Evolutionary conservation across 2,113 vertebrate species (phyloP).

Genomic region (Calyptomena viridis): DNA sequence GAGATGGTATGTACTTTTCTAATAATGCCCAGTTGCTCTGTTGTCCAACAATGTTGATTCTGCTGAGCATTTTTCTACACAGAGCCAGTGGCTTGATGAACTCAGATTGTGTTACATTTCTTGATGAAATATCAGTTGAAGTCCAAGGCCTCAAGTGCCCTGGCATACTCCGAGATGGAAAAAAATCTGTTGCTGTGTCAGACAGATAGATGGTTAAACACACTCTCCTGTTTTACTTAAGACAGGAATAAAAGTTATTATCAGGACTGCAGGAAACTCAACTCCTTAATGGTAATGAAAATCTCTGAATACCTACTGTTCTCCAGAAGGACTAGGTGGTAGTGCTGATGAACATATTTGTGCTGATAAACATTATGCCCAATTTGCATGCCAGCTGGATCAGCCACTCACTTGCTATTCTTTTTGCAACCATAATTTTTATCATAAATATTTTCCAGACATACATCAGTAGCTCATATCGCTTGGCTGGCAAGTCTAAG

Average conservation of each 20-base stretch:
- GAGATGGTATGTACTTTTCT: accelerated
- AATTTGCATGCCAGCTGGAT: conserved; percentile 55
- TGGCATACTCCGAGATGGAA: neutral
- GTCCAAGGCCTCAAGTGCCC: neutral
- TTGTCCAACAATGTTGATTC: neutral
- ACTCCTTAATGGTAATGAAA: neutral
- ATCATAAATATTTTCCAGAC: conserved; percentile 59
- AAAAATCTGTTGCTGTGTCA: neutral
- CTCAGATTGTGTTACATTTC: neutral
- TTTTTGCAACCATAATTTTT: conserved; percentile 39
- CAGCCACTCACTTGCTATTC: conserved; percentile 54
- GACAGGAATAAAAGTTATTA: neutral
- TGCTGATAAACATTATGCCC: conserved; percentile 2
- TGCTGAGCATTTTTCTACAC: neutral
- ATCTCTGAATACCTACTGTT: neutral
- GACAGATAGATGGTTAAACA: neutral
- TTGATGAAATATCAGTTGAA: neutral
- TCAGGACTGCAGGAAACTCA: neutral
- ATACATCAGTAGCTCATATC: neutral
- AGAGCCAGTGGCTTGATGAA: neutral
- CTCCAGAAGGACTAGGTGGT: conserved; percentile 32
- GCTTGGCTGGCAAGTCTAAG: conserved; percentile 51
- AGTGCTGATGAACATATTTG: conserved; percentile 7
- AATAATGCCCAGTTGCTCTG: neutral
- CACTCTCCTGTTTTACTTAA: neutral